Percentiles rank a stretch among this genome's conserved stretches.
These are phyloP conservation scores for Stegodyphus mimosarum DNA, from an alignment of 1,140 invertebrate species.

Conservation along the genomic window DNA sequence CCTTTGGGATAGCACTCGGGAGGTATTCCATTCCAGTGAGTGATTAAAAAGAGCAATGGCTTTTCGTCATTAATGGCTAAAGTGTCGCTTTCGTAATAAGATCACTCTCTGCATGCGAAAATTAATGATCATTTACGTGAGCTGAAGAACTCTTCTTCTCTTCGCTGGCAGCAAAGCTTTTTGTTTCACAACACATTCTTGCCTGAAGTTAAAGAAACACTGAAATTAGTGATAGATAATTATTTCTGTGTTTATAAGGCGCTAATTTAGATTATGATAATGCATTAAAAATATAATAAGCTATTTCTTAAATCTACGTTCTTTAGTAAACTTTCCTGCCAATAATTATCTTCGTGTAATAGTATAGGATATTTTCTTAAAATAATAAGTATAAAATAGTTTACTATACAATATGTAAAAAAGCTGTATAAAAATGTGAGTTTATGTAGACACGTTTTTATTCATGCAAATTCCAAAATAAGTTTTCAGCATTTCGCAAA, in stretches of 20 bases:
- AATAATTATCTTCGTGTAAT: too few species aligned
- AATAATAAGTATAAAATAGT: too few species aligned
- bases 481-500: too few species aligned
- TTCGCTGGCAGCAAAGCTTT: not conserved
- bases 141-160: slow-evolving; percentile 28
- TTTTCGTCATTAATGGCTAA: slow-evolving; percentile 56
- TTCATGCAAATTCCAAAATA: too few species aligned
- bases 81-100: slow-evolving; percentile 52
- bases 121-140: slow-evolving; percentile 42
- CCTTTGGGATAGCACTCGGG: slow-evolving; percentile 25
- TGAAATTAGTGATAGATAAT: slow-evolving; percentile 21
- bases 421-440: too few species aligned
- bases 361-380: too few species aligned
- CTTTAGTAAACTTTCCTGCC: too few species aligned
- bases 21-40: slow-evolving; percentile 43
- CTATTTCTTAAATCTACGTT: too few species aligned
- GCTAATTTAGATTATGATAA: not conserved
- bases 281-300: too few species aligned
- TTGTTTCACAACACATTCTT: slow-evolving; percentile 7
- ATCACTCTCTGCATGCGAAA: slow-evolving; percentile 33
- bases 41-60: slow-evolving; percentile 57
- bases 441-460: too few species aligned
- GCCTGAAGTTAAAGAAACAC: slow-evolving; percentile 22
- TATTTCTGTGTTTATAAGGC: not conserved
- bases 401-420: too few species aligned